Conservation (phyloP, 1,140 invertebrate species). For the Eurytemora carolleeae region DNA sequence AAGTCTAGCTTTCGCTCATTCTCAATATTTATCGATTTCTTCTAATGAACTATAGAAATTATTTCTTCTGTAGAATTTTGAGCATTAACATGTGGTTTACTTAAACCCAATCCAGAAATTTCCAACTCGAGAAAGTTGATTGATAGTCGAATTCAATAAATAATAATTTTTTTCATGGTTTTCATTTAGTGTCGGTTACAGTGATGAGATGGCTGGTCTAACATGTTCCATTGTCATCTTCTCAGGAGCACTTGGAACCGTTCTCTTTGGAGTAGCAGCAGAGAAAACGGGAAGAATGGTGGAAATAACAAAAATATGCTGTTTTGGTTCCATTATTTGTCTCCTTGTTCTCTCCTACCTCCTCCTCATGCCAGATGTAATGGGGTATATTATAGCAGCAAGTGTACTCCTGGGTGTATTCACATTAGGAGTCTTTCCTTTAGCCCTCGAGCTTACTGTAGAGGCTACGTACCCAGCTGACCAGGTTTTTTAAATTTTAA, state of each 20-base stretch:
- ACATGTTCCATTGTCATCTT: constrained; percentile 4
- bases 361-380: not conserved
- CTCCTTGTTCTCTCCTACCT: constrained; percentile 2
- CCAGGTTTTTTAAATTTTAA: no score
- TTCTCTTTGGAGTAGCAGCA: constrained; percentile 4
- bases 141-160: no score
- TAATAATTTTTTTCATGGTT: no score
- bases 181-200: constrained; percentile 1
- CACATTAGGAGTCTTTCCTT: constrained; percentile 6
- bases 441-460: constrained; percentile 5
- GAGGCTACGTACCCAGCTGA: constrained; percentile 7
- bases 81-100: no score
- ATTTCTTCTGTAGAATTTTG: no score
- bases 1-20: no score
- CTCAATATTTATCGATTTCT: no score
- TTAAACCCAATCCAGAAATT: no score
- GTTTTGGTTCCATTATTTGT: not conserved
- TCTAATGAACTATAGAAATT: no score
- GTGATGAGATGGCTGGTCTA: constrained; percentile 4
- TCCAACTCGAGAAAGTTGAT: no score
- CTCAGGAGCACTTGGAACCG: not conserved
- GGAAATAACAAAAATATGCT: not conserved
- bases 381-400: not conserved
- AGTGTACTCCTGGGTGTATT: not conserved
- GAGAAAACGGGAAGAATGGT: constrained; percentile 6